Percentiles rank a stretch among this genome's conserved stretches.
Evolutionary conservation across 2,888 invertebrate species (phyloP).

Genomic region (Sesamia inferens): DNA sequence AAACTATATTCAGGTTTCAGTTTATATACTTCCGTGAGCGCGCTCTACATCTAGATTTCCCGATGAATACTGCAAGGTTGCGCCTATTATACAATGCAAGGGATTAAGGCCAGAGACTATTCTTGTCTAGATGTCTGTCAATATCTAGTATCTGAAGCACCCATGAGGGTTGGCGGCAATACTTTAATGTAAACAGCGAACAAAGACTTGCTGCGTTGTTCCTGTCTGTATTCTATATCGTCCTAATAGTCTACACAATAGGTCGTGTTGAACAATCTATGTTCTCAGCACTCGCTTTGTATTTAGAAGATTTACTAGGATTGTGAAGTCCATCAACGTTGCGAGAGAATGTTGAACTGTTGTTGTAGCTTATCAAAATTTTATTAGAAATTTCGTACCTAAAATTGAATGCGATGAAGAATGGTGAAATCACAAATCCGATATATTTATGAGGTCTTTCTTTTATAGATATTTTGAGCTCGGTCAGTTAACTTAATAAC

Average conservation of each 20-base stretch:
- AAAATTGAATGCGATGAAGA: slow-evolving; percentile 11
- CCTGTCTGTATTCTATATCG: slow-evolving; percentile 32
- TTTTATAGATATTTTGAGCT: too few relatives aligned
- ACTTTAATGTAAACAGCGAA: slow-evolving; percentile 41
- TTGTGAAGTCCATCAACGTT: slow-evolving; percentile 28
- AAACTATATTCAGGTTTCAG: too few relatives aligned
- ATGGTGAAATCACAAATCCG: not conserved
- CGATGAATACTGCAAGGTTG: slow-evolving; percentile 30
- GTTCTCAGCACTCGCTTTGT: slow-evolving; percentile 44
- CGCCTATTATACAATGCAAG: slow-evolving; percentile 33
- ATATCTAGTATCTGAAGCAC: slow-evolving; percentile 41
- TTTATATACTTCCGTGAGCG: not conserved
- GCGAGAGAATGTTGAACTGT: not conserved
- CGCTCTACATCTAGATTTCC: slow-evolving; percentile 6
- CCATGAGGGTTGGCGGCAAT: slow-evolving; percentile 37
- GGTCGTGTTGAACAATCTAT: slow-evolving; percentile 39
- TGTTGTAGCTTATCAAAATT: not conserved
- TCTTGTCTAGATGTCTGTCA: slow-evolving; percentile 48
- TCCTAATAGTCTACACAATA: slow-evolving; percentile 44
- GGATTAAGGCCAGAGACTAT: slow-evolving; percentile 37
- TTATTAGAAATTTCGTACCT: not conserved
- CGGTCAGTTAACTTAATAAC: too few relatives aligned
- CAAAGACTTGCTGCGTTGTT: slow-evolving; percentile 26
- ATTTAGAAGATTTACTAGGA: slow-evolving; percentile 25
- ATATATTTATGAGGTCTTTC: too few relatives aligned